Evolutionary conservation across 1,140 invertebrate species (phyloP), one percentile per base, ranked within the genome.

Genomic region (Sweltsa coloradensis): DNA sequence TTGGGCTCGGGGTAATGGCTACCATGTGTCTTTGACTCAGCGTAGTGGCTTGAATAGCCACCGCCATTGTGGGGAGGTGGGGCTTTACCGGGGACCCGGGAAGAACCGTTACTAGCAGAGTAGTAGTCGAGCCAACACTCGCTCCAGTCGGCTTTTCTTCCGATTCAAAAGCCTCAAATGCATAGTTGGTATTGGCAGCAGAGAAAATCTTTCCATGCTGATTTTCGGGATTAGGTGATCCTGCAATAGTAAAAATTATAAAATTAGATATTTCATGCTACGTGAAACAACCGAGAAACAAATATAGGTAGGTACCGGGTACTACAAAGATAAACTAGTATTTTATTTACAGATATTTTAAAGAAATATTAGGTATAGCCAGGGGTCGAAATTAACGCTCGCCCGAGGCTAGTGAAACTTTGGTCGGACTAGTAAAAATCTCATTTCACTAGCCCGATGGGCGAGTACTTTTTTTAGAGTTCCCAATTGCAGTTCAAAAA

Each of bases 181-280:
- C 85, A 63, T 89, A 89, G 65, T 90, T 90, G 1, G 83, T 89
- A 57, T 86, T 86, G 1, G 81, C 75, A 1, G 81, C 70, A 2
- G 84, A 77, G 59, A 89, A n/a, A 90, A 59, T 91, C 86, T 57
- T 86, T 87, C 86, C 87, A 91, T 3, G 83, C 83, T 3, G 83
- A 81, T 60, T 79, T 85, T n/a, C 18, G 78, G 78, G 46, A 89
- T 85, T 19, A 89, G 63, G 52, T 82, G 83, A 55, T 89, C 85
- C 85, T 89, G 70, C 14, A 71, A 73, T 41, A 37, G 54, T 53
- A 45, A 51, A n/a, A n/a, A n/a, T n/a, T n/a, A n/a, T n/a, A n/a
- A n/a, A n/a, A n/a, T n/a, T n/a, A n/a, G n/a, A n/a, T n/a, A n/a
- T n/a, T n/a, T n/a, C n/a, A n/a, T n/a, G n/a, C n/a, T n/a, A n/a